phyloP scores from a whole-genome alignment of 2,888 invertebrate genomes.

The Neoitamus cyanurus region DNA sequence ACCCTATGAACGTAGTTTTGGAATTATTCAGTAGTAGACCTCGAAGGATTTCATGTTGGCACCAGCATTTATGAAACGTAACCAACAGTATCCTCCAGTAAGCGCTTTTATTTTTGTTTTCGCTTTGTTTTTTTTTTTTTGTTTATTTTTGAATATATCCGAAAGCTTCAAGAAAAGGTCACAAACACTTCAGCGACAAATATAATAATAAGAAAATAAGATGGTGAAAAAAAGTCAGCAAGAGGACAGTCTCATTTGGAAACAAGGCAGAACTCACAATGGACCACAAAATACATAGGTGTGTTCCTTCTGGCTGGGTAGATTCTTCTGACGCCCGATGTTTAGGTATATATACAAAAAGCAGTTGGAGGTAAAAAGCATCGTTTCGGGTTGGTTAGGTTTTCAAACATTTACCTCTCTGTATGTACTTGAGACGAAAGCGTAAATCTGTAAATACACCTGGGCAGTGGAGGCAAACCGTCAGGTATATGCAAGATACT shows the following conservation, averaged over 20 bases:
- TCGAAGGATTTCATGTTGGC: no score
- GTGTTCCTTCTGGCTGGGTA: background rate
- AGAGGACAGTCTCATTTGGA: background rate
- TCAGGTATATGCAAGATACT: background rate
- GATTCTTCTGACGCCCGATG: background rate
- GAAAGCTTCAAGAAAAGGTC: background rate
- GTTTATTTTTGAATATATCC: background rate
- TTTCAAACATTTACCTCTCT: slow-evolving; percentile 18
- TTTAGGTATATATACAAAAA: background rate
- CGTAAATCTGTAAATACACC: background rate
- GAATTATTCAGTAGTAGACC: no score
- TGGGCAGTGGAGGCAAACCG: background rate
- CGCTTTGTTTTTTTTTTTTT: no score
- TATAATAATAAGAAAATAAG: background rate
- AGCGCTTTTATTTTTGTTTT: background rate
- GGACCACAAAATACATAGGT: background rate
- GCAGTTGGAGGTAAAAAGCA: slow-evolving; percentile 6
- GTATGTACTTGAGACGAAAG: slow-evolving; percentile 6
- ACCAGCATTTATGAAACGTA: no score
- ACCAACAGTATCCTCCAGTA: no score
- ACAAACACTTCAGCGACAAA: background rate
- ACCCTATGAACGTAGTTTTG: no score
- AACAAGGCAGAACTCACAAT: background rate
- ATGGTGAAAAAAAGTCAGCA: background rate
- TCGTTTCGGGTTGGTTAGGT: slow-evolving; percentile 41